These are phyloP conservation scores for Ceryle rudis DNA, from an alignment of 2,797 vertebrate genomes.

Conservation along the genomic window DNA sequence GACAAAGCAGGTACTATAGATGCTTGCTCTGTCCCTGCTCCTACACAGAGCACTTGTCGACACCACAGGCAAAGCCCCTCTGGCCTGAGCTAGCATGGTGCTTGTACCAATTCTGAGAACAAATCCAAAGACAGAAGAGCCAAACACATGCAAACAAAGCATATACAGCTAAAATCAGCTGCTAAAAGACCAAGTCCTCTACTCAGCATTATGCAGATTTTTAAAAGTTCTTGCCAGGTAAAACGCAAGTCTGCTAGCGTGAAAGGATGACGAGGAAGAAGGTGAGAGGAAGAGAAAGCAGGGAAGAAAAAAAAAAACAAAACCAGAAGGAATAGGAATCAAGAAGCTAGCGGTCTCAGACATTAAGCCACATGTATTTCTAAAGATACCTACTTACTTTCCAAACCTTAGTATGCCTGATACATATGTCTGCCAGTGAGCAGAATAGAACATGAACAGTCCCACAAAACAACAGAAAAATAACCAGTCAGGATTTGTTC, in stretches of 20 bases:
- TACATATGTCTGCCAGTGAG: constrained; percentile 99
- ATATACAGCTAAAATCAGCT: neutral
- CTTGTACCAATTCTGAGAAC: neutral
- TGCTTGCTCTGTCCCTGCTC: neutral
- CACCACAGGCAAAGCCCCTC: neutral
- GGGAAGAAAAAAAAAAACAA: neutral
- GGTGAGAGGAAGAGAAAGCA: neutral
- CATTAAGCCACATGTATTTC: neutral
- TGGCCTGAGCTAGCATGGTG: neutral
- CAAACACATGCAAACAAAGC: neutral
- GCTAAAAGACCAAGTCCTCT: neutral
- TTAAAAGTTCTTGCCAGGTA: neutral
- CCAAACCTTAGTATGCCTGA: constrained; percentile 95
- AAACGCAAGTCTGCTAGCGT: neutral
- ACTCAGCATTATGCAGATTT: neutral
- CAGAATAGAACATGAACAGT: constrained; percentile 98
- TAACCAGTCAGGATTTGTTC: constrained; percentile 88
- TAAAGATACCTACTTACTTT: constrained; percentile 84
- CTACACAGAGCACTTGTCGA: neutral
- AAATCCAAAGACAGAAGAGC: neutral
- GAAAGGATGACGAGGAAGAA: neutral
- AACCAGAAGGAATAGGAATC: neutral
- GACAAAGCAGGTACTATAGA: neutral
- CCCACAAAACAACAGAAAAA: constrained; percentile 96
- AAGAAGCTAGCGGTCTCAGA: neutral